A percentile compares a stretch with the other conserved stretches of the same genome.
Evolutionary conservation across 1,140 invertebrate species (phyloP).

Genomic region (Cepaea nemoralis): DNA sequence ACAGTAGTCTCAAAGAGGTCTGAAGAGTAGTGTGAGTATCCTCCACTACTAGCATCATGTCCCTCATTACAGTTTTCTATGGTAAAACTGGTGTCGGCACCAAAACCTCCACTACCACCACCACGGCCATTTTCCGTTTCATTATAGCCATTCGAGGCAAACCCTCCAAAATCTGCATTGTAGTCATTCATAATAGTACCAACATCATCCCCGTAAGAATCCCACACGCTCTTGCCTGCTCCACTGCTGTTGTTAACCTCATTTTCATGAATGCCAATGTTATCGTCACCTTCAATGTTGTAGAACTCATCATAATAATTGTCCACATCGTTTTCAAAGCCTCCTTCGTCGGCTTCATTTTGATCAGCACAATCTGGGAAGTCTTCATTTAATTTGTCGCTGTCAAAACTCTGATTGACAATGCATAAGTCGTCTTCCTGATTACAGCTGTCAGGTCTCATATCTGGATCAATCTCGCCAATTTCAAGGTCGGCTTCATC

Average conservation of each 20-base stretch:
- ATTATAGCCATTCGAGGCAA: neutral
- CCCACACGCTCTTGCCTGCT: neutral
- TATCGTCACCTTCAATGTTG: conserved; percentile 32
- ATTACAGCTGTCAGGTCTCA: neutral
- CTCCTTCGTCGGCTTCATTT: neutral
- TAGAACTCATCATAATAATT: conserved; percentile 40
- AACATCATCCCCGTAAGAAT: neutral
- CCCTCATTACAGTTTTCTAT: conserved; percentile 13
- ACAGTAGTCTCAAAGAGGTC: neutral
- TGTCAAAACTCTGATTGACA: neutral
- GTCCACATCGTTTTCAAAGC: conserved; percentile 5
- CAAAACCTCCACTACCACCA: neutral
- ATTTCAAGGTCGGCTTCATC: conserved; percentile 37
- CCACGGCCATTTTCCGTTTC: neutral
- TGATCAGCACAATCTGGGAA: neutral
- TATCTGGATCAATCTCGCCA: conserved; percentile 3
- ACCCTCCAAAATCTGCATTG: conserved; percentile 18
- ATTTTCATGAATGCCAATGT: conserved; percentile 3
- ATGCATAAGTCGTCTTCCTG: neutral
- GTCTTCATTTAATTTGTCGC: neutral
- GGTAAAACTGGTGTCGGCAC: neutral
- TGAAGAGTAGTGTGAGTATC: neutral
- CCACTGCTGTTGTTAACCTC: neutral
- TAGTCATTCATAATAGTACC: neutral
- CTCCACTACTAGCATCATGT: conserved; percentile 28